phyloP scores from a whole-genome alignment of 2,888 invertebrate species.

The Dicycla oo region DNA sequence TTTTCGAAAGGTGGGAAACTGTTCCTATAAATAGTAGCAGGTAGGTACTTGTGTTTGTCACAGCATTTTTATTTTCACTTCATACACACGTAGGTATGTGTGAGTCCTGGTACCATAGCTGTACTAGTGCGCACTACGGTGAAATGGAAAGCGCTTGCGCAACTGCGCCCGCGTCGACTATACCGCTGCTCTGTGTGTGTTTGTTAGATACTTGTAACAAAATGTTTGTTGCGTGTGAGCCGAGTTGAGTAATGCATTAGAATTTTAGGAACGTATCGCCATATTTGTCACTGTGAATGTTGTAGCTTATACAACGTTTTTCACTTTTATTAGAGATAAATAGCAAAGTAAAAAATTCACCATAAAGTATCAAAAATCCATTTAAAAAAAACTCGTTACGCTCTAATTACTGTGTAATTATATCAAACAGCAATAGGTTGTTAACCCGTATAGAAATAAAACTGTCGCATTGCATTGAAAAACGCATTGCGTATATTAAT shows the following conservation, averaged over 20 bases:
- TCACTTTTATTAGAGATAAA: slow-evolving; percentile 1
- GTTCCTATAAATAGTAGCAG: background rate
- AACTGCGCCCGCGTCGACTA: slow-evolving; percentile 68
- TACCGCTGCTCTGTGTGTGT: slow-evolving; percentile 57
- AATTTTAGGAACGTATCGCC: slow-evolving; percentile 59
- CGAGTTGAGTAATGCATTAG: slow-evolving; percentile 68
- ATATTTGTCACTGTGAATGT: slow-evolving; percentile 39
- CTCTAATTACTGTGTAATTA: slow-evolving; percentile 37
- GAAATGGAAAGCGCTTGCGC: slow-evolving; percentile 90
- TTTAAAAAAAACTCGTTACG: slow-evolving; percentile 7
- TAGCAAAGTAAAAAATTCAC: background rate
- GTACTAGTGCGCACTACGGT: slow-evolving; percentile 71
- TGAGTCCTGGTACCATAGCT: slow-evolving; percentile 45
- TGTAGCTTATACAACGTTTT: slow-evolving; percentile 12
- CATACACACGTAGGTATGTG: slow-evolving; percentile 32
- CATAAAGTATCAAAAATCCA: background rate
- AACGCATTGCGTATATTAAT: slow-evolving; percentile 75
- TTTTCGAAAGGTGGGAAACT: slow-evolving; percentile 25
- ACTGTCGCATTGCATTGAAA: slow-evolving; percentile 62
- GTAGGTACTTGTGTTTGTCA: slow-evolving; percentile 21
- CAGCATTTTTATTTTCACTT: slow-evolving; percentile 45
- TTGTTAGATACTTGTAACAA: slow-evolving; percentile 61
- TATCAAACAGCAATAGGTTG: slow-evolving; percentile 46
- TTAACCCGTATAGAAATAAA: slow-evolving; percentile 58
- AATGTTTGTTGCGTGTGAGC: slow-evolving; percentile 60